A percentile compares a stretch with the other conserved stretches of the same genome.
Conservation (phyloP, 2,888 invertebrate species). For the Adelphocoris suturalis region DNA sequence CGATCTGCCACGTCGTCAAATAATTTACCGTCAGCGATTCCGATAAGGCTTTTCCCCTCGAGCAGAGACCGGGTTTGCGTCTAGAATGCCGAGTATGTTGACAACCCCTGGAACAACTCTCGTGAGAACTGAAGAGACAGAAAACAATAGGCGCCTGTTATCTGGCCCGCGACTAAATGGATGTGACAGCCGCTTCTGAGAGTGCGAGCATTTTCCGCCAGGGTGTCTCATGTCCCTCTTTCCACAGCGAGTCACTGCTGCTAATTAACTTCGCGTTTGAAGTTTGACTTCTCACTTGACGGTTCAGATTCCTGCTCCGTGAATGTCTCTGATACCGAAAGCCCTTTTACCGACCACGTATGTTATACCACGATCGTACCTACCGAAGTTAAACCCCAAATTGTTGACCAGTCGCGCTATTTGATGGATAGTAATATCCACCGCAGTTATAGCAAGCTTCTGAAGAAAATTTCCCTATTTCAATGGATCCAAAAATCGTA, state of each 20-base stretch:
- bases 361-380: too few relatives aligned
- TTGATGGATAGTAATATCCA: too few relatives aligned
- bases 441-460: too few relatives aligned
- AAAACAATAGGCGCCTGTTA: slow-evolving; percentile 47
- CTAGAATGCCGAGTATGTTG: slow-evolving; percentile 5
- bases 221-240: background rate
- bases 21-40: slow-evolving; percentile 22
- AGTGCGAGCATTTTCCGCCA: background rate
- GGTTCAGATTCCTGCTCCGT: background rate
- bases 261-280: slow-evolving; percentile 31
- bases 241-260: background rate
- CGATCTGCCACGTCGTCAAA: slow-evolving; percentile 31
- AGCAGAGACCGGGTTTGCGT: background rate
- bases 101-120: slow-evolving; percentile 24
- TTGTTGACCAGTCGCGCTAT: too few relatives aligned
- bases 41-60: slow-evolving; percentile 39
- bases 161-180: slow-evolving; percentile 38
- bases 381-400: too few relatives aligned
- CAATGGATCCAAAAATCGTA: too few relatives aligned
- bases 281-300: background rate
- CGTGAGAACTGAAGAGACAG: background rate
- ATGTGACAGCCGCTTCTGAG: background rate
- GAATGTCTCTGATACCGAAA: too few relatives aligned
- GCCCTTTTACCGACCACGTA: too few relatives aligned
- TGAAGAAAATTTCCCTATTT: too few relatives aligned